Conservation (phyloP, 2,797 vertebrate genomes). For the Phoeniculus purpureus region DNA sequence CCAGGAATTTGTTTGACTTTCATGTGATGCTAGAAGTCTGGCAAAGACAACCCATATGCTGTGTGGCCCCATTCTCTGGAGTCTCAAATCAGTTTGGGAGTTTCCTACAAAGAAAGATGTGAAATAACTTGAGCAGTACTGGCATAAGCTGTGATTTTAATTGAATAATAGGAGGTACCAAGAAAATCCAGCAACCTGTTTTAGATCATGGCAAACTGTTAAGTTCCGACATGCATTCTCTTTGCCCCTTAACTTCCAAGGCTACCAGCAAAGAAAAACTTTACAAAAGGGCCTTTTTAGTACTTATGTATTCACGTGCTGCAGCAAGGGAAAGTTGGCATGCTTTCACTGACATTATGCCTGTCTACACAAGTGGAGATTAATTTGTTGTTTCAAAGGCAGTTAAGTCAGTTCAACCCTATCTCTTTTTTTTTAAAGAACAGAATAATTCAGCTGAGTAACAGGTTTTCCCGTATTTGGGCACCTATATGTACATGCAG, state of each 20-base stretch:
- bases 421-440: not conserved
- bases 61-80: not conserved
- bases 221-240: not conserved
- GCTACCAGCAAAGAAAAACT: not conserved
- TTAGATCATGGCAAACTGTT: not conserved
- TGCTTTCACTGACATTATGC: not conserved
- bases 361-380: constrained; percentile 28
- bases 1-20: not conserved
- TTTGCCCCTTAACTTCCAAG: not conserved
- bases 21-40: not conserved
- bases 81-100: not conserved
- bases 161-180: not conserved
- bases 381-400: constrained; percentile 34
- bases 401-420: not conserved
- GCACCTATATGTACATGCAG: not conserved
- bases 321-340: not conserved
- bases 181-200: not conserved
- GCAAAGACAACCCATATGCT: accelerated
- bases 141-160: not conserved
- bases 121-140: not conserved
- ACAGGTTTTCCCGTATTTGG: not conserved
- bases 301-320: not conserved
- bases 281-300: not conserved
- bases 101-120: not conserved
- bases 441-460: not conserved